Conservation (phyloP, 2,113 vertebrate genomes). For the Myiagra hebetior region DNA sequence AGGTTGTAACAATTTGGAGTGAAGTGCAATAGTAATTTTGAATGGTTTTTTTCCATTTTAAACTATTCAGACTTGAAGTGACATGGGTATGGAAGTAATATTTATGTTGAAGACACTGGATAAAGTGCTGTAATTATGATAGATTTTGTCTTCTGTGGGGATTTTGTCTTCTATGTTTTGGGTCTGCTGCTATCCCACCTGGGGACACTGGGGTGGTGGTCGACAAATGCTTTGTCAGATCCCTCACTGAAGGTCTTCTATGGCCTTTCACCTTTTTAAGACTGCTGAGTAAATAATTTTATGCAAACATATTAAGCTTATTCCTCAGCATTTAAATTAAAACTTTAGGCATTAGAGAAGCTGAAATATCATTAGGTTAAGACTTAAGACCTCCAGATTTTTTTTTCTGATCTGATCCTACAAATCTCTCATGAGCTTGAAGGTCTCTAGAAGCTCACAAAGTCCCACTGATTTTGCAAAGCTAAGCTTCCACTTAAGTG, state of each 20-base stretch:
- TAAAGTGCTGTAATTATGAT: not conserved
- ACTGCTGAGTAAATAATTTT: not conserved
- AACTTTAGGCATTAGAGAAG: not conserved
- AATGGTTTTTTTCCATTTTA: not conserved
- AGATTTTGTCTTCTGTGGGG: not conserved
- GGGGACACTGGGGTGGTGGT: not conserved
- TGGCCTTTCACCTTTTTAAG: not conserved
- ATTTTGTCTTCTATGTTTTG: not conserved
- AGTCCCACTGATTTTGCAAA: conserved; percentile 21
- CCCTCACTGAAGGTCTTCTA: not conserved
- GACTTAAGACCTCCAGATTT: not conserved
- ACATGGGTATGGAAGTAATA: not conserved
- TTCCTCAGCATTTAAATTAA: not conserved
- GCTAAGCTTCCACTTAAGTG: not conserved
- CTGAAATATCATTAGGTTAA: conserved; percentile 4
- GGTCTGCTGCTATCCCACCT: not conserved
- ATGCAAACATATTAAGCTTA: not conserved
- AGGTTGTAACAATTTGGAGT: not conserved
- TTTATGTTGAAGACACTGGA: not conserved
- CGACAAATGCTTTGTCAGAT: not conserved
- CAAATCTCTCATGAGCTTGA: not conserved
- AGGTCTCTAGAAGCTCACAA: not conserved
- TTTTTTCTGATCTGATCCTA: not conserved
- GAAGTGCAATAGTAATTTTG: not conserved
- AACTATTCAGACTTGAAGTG: not conserved